Base-by-base conservation (phyloP, 2,113 vertebrate genomes). In the Desmodus rotundus region DNA sequence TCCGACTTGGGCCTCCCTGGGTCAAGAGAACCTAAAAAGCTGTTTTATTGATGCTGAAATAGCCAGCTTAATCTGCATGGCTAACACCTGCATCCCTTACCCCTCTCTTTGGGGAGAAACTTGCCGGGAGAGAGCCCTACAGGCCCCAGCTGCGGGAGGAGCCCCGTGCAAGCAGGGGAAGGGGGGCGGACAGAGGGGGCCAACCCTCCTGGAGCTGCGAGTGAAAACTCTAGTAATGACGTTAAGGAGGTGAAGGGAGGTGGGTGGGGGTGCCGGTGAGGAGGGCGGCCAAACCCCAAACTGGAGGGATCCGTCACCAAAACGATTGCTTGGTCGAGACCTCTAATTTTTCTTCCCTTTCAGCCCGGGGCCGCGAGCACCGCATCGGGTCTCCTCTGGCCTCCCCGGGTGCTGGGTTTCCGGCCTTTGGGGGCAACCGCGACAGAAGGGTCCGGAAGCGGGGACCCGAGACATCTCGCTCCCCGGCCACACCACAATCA, bases 171-270 rank as follows among this genome's bases (percentile, higher is more conserved):
- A 10, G 36, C 82, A 7, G 28, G 43, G 33, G 20, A 26, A 13
- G 41, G 41, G 14, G 72, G 63, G 47, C 5, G 73, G n/a, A 28
- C 15, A 33, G 26, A 41, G 36, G 72, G 5, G 12, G 56, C n/a
- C 87, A 87, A 87, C 7, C 7, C 0, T 15, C 78, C 91, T 24
- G 22, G 56, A 95, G 85, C 93, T 36, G 92, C 41, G 54, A 95
- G 90, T 56, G 97, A 95, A 97, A 95, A 93, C 89, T 97, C 54
- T 83, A 76, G 96, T 91, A 97, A 16, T 97, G 98, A 98, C 96
- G 97, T 97, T 96, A 96, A 52, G n/a, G 95, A 92, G 94, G 36
- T 67, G 81, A n/a, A 58, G 91, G 47, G n/a, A 58, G 26, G 82
- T 24, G 22, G 54, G 4, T 93, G 95, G 47, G 12, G 78, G 43